Percentiles rank a stretch among this genome's conserved stretches.
These are phyloP conservation scores for Bombylius discolor DNA, from an alignment of 2,888 invertebrate genomes.

Conservation along the genomic window DNA sequence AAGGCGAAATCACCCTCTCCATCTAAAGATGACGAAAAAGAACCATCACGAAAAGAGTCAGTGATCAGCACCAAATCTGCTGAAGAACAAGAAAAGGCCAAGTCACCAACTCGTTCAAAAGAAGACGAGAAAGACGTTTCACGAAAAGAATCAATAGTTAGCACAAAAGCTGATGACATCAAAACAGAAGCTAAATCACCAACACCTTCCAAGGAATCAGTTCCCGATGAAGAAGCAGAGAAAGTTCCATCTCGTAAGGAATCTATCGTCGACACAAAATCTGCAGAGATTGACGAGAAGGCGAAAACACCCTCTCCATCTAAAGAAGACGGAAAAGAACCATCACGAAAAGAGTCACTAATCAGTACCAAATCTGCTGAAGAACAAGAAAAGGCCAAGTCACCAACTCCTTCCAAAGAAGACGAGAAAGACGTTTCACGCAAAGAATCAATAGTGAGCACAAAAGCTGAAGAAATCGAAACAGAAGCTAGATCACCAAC, in stretches of 20 bases:
- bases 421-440: neutral
- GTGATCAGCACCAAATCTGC: neutral
- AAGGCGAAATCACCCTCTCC: neutral
- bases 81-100: slow-evolving; percentile 5
- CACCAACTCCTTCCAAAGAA: neutral
- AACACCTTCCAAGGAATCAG: neutral
- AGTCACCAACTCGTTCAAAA: slow-evolving; percentile 5
- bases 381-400: slow-evolving; percentile 1
- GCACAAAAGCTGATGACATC: slow-evolving; percentile 16
- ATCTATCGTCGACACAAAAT: neutral
- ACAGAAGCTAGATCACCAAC: neutral
- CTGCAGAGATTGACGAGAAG: neutral
- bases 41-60: slow-evolving; percentile 22
- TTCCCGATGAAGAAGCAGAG: neutral
- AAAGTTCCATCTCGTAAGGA: neutral
- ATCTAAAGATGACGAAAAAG: slow-evolving; percentile 5
- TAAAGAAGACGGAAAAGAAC: neutral
- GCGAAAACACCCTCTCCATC: neutral
- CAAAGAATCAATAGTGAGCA: neutral
- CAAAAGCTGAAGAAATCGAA: neutral
- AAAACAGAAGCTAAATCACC: neutral
- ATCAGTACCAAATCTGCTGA: neutral
- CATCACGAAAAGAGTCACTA: neutral
- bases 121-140: neutral
- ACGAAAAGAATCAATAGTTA: too few relatives aligned